These are phyloP conservation scores for Pseudococcus longispinus DNA, from an alignment of 2,888 invertebrate species.

Conservation along the genomic window DNA sequence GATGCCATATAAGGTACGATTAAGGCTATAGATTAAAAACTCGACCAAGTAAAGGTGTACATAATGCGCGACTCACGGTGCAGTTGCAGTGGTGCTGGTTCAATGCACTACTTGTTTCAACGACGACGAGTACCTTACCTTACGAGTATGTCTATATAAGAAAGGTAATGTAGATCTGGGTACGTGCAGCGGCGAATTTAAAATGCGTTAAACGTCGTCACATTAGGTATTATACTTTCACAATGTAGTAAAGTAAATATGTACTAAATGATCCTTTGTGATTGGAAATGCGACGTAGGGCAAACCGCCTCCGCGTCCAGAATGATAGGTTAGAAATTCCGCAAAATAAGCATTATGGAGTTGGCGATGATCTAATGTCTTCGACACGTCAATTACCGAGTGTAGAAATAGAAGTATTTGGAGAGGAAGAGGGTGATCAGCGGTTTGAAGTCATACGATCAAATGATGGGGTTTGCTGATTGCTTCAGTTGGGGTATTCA, in stretches of 20 bases:
- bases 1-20: slow-evolving; percentile 22
- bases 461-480: too few relatives aligned
- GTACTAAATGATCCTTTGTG: not conserved
- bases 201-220: slow-evolving; percentile 1
- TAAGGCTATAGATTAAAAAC: not conserved
- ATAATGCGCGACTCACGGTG: not conserved
- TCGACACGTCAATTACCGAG: not conserved
- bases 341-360: not conserved
- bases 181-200: not conserved
- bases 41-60: not conserved
- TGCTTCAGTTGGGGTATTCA: too few relatives aligned
- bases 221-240: not conserved
- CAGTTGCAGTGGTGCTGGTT: not conserved
- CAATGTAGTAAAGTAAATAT: not conserved
- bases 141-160: not conserved
- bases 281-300: not conserved
- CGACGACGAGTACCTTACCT: too few relatives aligned
- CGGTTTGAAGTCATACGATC: too few relatives aligned
- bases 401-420: too few relatives aligned
- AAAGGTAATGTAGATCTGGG: not conserved
- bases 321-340: not conserved
- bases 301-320: not conserved
- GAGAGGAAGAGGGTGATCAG: too few relatives aligned
- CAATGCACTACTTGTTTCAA: not conserved
- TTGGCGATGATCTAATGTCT: not conserved